Evolutionary conservation across 2,797 vertebrate genomes (phyloP).

Genomic region (Myotis vivesi): DNA sequence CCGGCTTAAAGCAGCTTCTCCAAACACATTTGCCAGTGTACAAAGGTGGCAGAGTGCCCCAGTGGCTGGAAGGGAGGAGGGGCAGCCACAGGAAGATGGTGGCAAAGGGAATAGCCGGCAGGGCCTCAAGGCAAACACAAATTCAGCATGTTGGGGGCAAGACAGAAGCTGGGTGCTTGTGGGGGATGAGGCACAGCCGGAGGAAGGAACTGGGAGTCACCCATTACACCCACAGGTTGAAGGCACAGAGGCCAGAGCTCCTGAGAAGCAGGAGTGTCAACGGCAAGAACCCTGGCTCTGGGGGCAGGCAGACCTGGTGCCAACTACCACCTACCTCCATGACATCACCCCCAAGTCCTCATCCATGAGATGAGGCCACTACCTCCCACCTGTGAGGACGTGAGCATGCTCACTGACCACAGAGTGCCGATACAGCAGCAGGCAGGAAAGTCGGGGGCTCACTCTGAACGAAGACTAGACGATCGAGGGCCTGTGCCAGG

Average conservation of each 20-base stretch:
- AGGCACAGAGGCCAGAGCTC: rapidly evolving
- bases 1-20: not conserved
- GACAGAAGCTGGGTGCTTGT: not conserved
- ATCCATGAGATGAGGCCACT: not conserved
- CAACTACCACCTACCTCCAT: not conserved
- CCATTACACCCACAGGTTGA: not conserved
- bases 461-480: not conserved
- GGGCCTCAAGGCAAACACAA: not conserved
- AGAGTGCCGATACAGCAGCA: not conserved
- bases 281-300: not conserved
- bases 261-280: not conserved
- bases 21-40: not conserved
- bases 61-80: not conserved
- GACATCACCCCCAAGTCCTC: not conserved
- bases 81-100: not conserved
- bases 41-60: not conserved
- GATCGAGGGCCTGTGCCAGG: rapidly evolving
- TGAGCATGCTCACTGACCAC: not conserved
- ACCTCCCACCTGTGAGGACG: not conserved
- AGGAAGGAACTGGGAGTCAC: not conserved
- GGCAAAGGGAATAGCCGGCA: not conserved
- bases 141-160: too few species aligned
- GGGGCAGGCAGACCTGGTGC: not conserved
- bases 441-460: too few species aligned
- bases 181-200: not conserved